Percentiles rank a stretch among this genome's conserved stretches.
These are phyloP conservation scores for Orchestes rusci DNA, from an alignment of 2,888 invertebrate genomes.

Conservation along the genomic window DNA sequence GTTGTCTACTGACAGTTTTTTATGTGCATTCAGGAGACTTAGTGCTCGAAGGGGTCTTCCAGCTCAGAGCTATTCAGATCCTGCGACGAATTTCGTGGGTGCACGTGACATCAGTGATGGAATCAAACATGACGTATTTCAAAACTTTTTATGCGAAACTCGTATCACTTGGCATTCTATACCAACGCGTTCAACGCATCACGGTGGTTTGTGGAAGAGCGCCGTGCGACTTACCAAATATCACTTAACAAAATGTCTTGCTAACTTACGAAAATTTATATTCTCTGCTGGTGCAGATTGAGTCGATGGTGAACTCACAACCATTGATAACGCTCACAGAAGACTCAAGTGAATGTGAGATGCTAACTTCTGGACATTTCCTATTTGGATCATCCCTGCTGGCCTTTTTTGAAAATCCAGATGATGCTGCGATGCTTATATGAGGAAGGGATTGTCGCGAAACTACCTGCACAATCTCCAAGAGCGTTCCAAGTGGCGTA, in stretches of 20 bases:
- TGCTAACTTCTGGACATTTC: background rate
- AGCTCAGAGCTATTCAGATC: too few species aligned
- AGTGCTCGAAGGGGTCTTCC: too few species aligned
- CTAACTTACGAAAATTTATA: background rate
- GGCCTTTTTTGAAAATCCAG: too few species aligned
- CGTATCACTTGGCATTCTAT: background rate
- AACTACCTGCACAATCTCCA: too few species aligned
- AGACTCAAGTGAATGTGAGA: background rate
- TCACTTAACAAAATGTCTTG: background rate
- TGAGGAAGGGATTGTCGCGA: too few species aligned
- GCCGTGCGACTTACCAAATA: background rate
- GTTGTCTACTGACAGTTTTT: too few species aligned
- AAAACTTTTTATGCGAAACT: background rate
- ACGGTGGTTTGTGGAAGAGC: background rate
- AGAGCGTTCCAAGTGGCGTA: too few species aligned
- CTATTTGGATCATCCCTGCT: too few species aligned
- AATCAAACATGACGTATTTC: background rate
- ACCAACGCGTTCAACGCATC: background rate
- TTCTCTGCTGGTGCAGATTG: background rate
- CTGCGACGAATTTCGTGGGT: too few species aligned
- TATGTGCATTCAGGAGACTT: too few species aligned
- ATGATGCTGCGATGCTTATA: too few species aligned
- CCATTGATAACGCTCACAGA: background rate
- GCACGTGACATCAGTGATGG: too few species aligned
- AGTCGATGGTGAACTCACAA: background rate